Evolutionary conservation across 2,113 vertebrate species (phyloP).

Genomic region (Campylomormyrus tamandua): DNA sequence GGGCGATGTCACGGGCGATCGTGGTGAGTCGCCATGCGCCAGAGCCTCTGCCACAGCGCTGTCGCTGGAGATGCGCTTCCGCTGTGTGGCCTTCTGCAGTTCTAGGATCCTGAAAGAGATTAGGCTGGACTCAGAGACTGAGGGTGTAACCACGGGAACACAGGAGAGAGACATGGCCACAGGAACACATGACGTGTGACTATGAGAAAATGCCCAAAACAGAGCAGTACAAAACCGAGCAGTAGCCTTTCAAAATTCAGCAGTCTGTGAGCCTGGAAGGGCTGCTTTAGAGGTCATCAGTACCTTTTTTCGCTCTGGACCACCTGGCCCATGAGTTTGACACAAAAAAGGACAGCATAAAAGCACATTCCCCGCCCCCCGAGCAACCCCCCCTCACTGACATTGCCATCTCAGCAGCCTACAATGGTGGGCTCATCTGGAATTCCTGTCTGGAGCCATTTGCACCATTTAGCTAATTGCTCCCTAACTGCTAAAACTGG

Average conservation of each 20-base stretch:
- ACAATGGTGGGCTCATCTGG: background rate
- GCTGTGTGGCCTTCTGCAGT: slow-evolving; percentile 36
- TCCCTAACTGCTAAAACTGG: background rate
- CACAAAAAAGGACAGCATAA: background rate
- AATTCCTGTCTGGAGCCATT: background rate
- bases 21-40: slow-evolving; percentile 35
- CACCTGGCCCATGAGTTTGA: background rate
- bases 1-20: slow-evolving; percentile 45
- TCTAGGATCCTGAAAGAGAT: slow-evolving; percentile 30
- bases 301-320: background rate
- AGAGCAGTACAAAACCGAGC: background rate
- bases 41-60: slow-evolving; percentile 48
- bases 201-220: background rate
- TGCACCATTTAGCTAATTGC: background rate
- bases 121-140: background rate
- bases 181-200: background rate
- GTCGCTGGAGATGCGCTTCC: slow-evolving; percentile 57
- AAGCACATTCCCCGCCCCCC: background rate
- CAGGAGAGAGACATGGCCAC: background rate
- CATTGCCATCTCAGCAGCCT: background rate
- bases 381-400: background rate
- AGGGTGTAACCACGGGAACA: background rate
- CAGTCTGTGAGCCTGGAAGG: background rate
- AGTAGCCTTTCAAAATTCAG: background rate
- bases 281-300: background rate